phyloP scores from a whole-genome alignment of 2,113 vertebrate genomes.

The Antigone vipio region DNA sequence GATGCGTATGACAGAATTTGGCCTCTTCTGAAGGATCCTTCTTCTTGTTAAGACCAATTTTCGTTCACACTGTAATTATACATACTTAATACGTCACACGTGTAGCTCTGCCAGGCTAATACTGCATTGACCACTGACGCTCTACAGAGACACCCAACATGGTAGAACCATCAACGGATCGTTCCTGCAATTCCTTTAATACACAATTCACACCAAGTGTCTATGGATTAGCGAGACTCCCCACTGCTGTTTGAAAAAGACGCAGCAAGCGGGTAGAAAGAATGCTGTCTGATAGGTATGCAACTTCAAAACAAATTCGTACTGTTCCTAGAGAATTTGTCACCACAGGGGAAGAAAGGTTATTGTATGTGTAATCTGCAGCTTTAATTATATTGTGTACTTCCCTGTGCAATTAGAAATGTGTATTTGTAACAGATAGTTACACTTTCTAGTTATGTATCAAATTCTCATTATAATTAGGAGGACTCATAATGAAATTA shows the following conservation, averaged over 20 bases:
- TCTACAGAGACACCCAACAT: not conserved
- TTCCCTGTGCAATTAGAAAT: constrained; percentile 55
- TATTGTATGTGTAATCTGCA: constrained; percentile 20
- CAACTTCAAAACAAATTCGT: not conserved
- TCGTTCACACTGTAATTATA: not conserved
- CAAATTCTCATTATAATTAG: constrained; percentile 66
- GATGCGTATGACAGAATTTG: not conserved
- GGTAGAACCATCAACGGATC: not conserved
- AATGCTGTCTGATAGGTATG: not conserved
- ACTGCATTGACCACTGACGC: not conserved
- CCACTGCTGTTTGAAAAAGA: not conserved
- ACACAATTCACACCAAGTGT: not conserved
- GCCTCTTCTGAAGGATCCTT: not conserved
- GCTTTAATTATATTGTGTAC: constrained; percentile 31
- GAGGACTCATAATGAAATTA: constrained; percentile 72
- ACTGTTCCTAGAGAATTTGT: constrained; percentile 12
- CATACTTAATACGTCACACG: not conserved
- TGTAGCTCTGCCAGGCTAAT: not conserved
- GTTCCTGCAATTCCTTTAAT: not conserved
- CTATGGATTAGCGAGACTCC: not conserved
- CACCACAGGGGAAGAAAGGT: not conserved
- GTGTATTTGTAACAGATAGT: constrained; percentile 63
- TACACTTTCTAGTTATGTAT: constrained; percentile 63
- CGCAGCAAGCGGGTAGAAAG: not conserved
- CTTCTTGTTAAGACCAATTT: not conserved